phyloP scores from a whole-genome alignment of 2,113 vertebrate species.

The Callipepla squamata region DNA sequence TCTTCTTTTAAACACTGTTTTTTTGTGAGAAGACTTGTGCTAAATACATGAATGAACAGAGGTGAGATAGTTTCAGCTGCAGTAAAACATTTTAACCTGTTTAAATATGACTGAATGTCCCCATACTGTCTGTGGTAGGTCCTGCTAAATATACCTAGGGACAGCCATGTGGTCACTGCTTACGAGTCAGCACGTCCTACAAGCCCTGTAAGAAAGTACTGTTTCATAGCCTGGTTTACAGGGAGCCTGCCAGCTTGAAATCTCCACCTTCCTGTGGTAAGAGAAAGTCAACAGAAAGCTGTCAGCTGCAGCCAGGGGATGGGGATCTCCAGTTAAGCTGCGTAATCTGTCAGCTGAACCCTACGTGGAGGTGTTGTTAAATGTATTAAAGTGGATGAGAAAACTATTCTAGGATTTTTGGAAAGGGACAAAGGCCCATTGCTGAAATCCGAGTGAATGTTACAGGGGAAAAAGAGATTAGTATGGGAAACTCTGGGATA shows the following conservation, averaged over 20 bases:
- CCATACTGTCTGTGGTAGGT: neutral
- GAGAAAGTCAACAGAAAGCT: neutral
- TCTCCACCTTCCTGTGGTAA: neutral
- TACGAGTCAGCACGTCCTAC: neutral
- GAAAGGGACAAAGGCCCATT: neutral
- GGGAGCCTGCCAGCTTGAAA: neutral
- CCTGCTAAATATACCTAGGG: neutral
- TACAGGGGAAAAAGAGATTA: neutral
- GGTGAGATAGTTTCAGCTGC: neutral
- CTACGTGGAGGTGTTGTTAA: neutral
- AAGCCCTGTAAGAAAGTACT: neutral
- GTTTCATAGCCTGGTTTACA: neutral
- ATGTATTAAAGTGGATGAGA: neutral
- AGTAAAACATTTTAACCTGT: neutral
- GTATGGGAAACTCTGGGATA: neutral
- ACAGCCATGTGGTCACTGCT: neutral
- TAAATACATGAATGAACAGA: neutral
- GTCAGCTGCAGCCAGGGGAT: neutral
- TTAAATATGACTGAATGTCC: neutral
- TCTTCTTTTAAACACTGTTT: neutral
- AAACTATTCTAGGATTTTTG: neutral
- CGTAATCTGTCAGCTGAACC: neutral
- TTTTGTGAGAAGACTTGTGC: neutral
- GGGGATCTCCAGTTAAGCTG: neutral
- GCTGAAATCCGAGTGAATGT: neutral